Evolutionary conservation across 2,888 invertebrate species (phyloP).

Genomic region (Prosapia bicincta): DNA sequence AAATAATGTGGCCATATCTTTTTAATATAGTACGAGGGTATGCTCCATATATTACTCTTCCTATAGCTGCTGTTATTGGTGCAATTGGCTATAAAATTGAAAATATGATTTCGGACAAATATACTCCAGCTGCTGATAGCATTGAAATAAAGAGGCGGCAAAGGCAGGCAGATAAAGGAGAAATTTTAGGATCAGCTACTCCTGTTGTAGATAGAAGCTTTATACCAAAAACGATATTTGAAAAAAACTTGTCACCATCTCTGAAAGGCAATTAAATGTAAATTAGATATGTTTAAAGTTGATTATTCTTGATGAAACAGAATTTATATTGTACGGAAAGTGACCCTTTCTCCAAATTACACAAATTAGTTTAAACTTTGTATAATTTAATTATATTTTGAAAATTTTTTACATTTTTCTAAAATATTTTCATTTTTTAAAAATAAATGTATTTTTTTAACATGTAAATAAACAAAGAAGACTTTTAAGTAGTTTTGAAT

Average conservation of each 20-base stretch:
- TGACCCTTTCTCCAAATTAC: no score
- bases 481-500: no score
- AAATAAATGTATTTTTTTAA: no score
- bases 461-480: no score
- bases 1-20: constrained; percentile 72
- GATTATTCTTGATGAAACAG: no score
- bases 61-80: constrained; percentile 77
- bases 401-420: no score
- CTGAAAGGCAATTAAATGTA: not conserved
- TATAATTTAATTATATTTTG: no score
- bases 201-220: not conserved
- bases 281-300: no score
- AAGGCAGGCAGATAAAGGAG: not conserved
- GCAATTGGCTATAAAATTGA: constrained; percentile 85
- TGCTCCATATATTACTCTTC: constrained; percentile 75
- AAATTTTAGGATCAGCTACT: not conserved
- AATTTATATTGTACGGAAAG: no score
- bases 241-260: not conserved
- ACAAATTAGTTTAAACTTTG: no score
- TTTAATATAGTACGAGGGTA: constrained; percentile 64
- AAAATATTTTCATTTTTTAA: no score
- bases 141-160: not conserved
- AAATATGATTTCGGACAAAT: constrained; percentile 56
- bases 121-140: constrained; percentile 42
- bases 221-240: not conserved